phyloP scores from a whole-genome alignment of 37 sponge, comb jelly and placozoan species.

The Tethya wilhelma region DNA sequence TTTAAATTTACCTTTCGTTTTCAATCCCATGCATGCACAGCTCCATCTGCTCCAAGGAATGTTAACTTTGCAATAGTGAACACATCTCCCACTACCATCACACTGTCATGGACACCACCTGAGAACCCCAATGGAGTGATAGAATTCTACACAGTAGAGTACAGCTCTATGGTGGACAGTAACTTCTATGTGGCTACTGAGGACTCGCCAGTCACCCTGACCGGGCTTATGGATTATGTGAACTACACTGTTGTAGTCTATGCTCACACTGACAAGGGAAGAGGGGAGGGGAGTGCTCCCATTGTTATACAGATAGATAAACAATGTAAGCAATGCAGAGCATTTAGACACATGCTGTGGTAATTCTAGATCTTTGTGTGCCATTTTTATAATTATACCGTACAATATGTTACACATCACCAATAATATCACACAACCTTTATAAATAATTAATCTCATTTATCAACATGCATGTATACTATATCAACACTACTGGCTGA shows the following conservation, averaged over 20 bases:
- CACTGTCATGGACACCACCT: background rate
- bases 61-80: background rate
- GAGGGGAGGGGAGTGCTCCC: constrained; percentile 32
- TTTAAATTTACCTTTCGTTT: no score
- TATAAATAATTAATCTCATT: no score
- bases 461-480: no score
- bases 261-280: constrained; percentile 47
- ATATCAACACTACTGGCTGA: background rate
- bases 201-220: background rate
- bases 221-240: constrained; percentile 31
- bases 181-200: background rate
- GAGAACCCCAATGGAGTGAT: constrained; percentile 1
- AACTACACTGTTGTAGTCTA: constrained; percentile 36
- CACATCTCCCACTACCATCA: background rate
- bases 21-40: no score
- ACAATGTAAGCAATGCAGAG: no score
- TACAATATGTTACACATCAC: no score
- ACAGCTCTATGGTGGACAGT: no score
- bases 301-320: no score
- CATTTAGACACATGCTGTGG: no score
- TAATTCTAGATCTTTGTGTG: no score
- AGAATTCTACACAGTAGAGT: background rate
- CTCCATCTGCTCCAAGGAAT: constrained; percentile 16
- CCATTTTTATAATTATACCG: no score
- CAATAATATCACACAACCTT: no score